Conservation (phyloP, 2,888 invertebrate species). For the Harpagoxenus sublaevis region DNA sequence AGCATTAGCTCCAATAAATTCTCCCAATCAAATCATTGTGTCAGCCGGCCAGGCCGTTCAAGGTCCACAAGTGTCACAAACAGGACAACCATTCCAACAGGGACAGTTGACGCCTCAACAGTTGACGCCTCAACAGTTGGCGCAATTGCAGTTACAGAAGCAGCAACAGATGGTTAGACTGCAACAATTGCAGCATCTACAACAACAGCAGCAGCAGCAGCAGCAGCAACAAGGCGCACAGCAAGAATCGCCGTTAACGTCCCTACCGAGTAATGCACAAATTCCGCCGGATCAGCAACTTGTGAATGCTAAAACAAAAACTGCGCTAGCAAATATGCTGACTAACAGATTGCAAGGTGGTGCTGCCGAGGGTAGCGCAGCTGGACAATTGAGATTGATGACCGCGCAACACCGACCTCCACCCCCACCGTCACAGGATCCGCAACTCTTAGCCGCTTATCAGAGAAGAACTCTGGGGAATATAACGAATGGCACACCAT, state of each 20-base stretch:
- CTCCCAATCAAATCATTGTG: constrained; percentile 80
- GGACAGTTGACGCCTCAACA: constrained; percentile 86
- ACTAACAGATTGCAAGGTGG: constrained; percentile 92
- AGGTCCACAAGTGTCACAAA: constrained; percentile 75
- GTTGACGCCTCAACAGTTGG: constrained; percentile 86
- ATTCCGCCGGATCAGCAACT: constrained; percentile 87
- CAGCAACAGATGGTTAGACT: constrained; percentile 83
- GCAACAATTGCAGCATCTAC: constrained; percentile 79
- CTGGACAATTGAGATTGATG: constrained; percentile 90
- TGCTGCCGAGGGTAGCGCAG: constrained; percentile 86
- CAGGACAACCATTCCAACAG: constrained; percentile 82
- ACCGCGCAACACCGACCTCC: constrained; percentile 92
- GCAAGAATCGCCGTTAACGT: constrained; percentile 82
- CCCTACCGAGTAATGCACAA: constrained; percentile 82
- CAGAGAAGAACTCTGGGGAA: constrained; percentile 87
- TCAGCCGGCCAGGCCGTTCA: constrained; percentile 78
- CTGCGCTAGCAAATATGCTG: constrained; percentile 97
- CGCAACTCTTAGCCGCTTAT: constrained; percentile 84
- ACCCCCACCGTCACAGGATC: constrained; percentile 87
- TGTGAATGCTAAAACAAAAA: constrained; percentile 96
- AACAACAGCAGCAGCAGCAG: constrained; percentile 81
- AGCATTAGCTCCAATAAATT: constrained; percentile 83
- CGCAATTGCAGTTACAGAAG: constrained; percentile 86
- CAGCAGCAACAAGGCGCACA: constrained; percentile 89
- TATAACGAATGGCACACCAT: constrained; percentile 87